These are phyloP conservation scores for Natrix natrix DNA, from an alignment of 2,797 vertebrate genomes.

Conservation along the genomic window DNA sequence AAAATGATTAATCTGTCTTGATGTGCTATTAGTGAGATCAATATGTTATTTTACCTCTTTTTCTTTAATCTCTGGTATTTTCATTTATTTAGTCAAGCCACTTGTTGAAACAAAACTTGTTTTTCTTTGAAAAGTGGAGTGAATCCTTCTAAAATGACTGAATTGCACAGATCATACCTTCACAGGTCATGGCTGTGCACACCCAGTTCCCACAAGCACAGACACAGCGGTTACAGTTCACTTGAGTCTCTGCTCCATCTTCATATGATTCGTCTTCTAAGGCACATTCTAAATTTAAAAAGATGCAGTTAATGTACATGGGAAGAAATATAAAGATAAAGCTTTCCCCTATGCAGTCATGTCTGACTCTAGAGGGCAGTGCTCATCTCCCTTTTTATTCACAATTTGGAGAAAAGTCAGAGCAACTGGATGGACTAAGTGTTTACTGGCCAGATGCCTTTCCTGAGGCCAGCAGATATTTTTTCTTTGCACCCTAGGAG, in stretches of 20 bases:
- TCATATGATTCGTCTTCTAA: constrained; percentile 94
- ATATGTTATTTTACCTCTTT: background rate
- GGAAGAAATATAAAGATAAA: background rate
- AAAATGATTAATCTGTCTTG: background rate
- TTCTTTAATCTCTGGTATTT: background rate
- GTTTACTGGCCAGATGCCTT: background rate
- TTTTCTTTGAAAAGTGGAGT: background rate
- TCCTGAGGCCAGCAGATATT: background rate
- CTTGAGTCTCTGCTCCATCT: constrained; percentile 93
- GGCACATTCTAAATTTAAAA: constrained; percentile 83
- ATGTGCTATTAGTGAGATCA: background rate
- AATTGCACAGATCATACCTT: constrained; percentile 73
- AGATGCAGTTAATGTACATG: background rate
- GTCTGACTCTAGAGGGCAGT: background rate
- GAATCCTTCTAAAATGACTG: background rate
- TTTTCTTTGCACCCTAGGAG: background rate
- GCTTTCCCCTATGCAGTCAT: background rate
- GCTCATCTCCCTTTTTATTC: background rate
- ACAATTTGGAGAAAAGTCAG: background rate
- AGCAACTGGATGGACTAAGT: background rate
- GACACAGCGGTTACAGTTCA: constrained; percentile 96
- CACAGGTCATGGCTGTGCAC: constrained; percentile 96
- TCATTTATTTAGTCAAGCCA: background rate
- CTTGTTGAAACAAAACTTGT: background rate
- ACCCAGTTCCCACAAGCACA: constrained; percentile 99